Percentiles rank a stretch among this genome's conserved stretches.
Evolutionary conservation across 2,113 vertebrate genomes (phyloP).

Genomic region (Hippocampus comes): DNA sequence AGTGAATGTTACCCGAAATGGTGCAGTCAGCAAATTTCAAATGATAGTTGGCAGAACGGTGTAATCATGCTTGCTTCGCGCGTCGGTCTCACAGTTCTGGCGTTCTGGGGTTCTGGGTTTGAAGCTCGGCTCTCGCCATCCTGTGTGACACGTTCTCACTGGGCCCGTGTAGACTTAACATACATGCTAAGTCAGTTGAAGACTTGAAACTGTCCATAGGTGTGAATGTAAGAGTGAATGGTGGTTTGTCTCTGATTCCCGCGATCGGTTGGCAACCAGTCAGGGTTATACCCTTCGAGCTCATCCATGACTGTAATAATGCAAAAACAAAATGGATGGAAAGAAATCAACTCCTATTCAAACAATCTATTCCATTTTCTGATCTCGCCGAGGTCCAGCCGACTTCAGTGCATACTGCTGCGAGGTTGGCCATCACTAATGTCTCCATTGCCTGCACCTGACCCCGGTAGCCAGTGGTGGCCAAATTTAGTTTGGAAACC

Average conservation of each 20-base stretch:
- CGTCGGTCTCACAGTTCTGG: neutral
- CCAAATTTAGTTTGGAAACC: slow-evolving; percentile 75
- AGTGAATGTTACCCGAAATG: no score
- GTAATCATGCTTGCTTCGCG: no score
- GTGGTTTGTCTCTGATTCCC: neutral
- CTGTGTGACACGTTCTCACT: neutral
- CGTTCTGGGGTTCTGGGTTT: neutral
- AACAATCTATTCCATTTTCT: slow-evolving; percentile 20
- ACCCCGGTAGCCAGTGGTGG: slow-evolving; percentile 66
- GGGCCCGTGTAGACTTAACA: neutral
- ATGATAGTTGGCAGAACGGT: no score
- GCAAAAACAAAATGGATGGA: neutral
- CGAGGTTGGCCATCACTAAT: slow-evolving; percentile 65
- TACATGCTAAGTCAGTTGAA: neutral
- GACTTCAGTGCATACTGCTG: slow-evolving; percentile 57
- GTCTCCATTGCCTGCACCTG: slow-evolving; percentile 72
- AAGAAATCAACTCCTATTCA: neutral
- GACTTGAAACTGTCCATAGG: neutral
- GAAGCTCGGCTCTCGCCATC: neutral
- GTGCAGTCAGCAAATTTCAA: no score
- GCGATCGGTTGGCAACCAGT: neutral
- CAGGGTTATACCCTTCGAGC: neutral
- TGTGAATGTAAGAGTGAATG: neutral
- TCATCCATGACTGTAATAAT: neutral
- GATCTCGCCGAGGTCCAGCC: slow-evolving; percentile 43